Base-by-base conservation (phyloP, 1,140 invertebrate species). In the Eumaeus atala region DNA sequence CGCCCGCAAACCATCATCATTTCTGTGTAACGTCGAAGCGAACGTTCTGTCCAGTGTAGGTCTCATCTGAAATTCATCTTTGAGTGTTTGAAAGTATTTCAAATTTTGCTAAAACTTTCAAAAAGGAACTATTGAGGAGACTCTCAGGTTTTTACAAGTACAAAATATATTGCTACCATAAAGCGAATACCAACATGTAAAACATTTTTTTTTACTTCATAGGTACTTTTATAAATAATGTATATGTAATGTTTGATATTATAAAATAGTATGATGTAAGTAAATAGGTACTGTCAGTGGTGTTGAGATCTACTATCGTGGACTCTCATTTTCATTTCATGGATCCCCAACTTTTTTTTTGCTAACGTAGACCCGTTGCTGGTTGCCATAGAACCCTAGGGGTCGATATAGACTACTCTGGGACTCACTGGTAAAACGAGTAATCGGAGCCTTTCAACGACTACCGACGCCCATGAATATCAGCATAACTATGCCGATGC, bases 1-100 rank as follows among this genome's bases (percentile, higher is more conserved):
- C 12, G 70, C 70, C 38, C 60, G 66, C 54, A 77, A 77, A 50
- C 66, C 74, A 73, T 76, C 74, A 71, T 74, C 70, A 44, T 77
- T 62, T 59, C 51, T 64, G 60, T 61, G 28, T 54, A 28, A 28
- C 21, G 21, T 28, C 21, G 21, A 28, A 28, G 21, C 21, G 21
- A 28, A 28, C 50, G 52, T 56, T 54, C 51, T 54, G 33, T 54
- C 21, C 51, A 58, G 7, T 21, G 51, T 58, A 36, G 60, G 44
- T 58, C 38, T 62, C 48, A 55, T 59, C 40, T 44, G 40, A 44
- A 44, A 12, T 48, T 66, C 21, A 28, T 28, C 21, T 28, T 28
- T 28, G 21, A 28, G 21, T 28, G 21, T 28, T 28, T 28, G 21
- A 57, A 59, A 58, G 35, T 62, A 61, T 65, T 55, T 58, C 18